Evolutionary conservation across 2,113 vertebrate species (phyloP), one percentile per base, ranked within the genome.

Genomic region (Alces alces): DNA sequence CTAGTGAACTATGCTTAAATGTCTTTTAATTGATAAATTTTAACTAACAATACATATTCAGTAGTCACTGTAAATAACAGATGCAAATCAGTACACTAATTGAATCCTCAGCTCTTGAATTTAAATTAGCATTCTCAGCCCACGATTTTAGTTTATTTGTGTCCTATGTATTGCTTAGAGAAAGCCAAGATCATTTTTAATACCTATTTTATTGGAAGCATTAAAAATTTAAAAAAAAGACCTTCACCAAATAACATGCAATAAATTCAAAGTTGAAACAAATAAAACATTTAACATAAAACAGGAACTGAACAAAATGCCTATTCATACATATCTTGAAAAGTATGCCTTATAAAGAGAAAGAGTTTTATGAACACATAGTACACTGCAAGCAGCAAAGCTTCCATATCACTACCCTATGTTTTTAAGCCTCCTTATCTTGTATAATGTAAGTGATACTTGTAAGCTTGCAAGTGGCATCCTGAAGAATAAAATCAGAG

Each of bases 251-350:
- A 21, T 89, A 85, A 96, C 28, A 91, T 21, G 64, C 25, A 93
- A 86, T 61, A 89, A 73, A 91, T 39, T 93, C 19, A 57, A 96
- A 84, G 47, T 21, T 50, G 47, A 92, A 89, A 79, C 28, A 96
- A 95, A 19, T 52, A 54, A 95, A 96, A 36, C 82, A 60, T 83
- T 60, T 55, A 90, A 96, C 78, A 94, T 60, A n/a, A 82, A 76
- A 88, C 21, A 90, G 52, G 30, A 58, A 89, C 28, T 86, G 61
- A 93, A 73, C n/a, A 83, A 93, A 93, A 86, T 55, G 50, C 36
- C 89, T 87, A 39, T 50, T 90, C 64, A 89, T 33, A 61, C 19
- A 54, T 84, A 64, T 95, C 57, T 58, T 93, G 83, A 91, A 47
- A 93, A 73, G 36, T 66, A 33, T 36, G 52, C 27, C 55, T 96